Evolutionary conservation across 2,797 vertebrate genomes (phyloP), one percentile per base, ranked within the genome.

Genomic region (Bucorvus abyssinicus): DNA sequence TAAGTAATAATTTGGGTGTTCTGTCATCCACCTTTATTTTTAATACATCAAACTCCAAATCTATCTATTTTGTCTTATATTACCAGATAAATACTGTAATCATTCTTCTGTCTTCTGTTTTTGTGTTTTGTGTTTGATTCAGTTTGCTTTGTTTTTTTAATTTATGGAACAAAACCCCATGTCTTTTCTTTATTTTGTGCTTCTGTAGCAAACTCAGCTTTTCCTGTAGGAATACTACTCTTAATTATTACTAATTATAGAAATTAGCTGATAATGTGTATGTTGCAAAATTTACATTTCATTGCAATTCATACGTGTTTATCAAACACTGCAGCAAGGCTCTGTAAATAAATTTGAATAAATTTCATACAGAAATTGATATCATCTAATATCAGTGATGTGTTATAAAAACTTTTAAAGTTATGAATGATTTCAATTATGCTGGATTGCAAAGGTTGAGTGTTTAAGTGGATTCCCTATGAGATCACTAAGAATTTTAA

Each of bases 151-250:
- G 12, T 3, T 64, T 68, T 50, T 65, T 38, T 12, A 57, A 19
- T 7, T 77, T 52, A 42, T 1, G 1, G 22, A 63, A 40, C 5
- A 32, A 64, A 52, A 67, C 0, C 4, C n/a, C n/a, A n/a, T 2
- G 2, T 1, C 2, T 65, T 93, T 87, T 45, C 27, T 14, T 6
- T 50, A 40, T 36, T 75, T 84, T 5, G 1, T 82, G 22, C 10
- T 47, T 69, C n/a, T 69, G 18, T 50, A 50, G 26, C 34, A 52
- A 84, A 64, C 8, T 64, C 22, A 45, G 1, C 1, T 1, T 27
- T 14, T 60, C 20, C 5, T 61, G 16, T 29, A 68, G 17, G 32
- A 74, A 49, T 60, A 26, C 1, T 40, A 6, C 3, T 78, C 9
- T 59, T 85, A 67, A 74, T n/a, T 59, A 42, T 26, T 68, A 19